Base-by-base conservation (phyloP, 2,888 invertebrate species). In the Ophioninae sp. region DNA sequence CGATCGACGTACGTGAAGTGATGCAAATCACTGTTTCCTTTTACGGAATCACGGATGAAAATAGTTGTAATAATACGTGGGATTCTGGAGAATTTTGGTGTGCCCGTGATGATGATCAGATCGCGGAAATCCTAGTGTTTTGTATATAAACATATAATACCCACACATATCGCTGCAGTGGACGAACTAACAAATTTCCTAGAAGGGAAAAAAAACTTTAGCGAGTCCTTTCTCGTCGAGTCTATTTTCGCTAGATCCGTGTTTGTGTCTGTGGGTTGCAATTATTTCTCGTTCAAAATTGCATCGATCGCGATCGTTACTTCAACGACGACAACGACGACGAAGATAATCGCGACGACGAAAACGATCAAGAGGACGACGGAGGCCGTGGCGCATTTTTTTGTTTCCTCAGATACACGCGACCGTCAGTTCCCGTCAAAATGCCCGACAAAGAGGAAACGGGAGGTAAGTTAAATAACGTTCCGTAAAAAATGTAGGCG, bases 381-480 rank as follows among this genome's bases (percentile, higher is more conserved):
- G 50, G 8, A 61, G 56, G 30, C 13, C 68, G 72, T 68, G n/a
- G 67, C 39, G 76, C 64, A 77, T 61, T 50, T 50, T 78, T 67
- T 77, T 81, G 75, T 77, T 81, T 77, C 67, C 37, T 59, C 10
- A n/a, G 20, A 61, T 13, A 64, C 50, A 50, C 64, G 37, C 74
- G 41, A 72, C 17, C 62, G 57, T 30, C 23, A 23, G 44, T 37
- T 39, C 50, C 59, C 56, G 44, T 77, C 50, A 83, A 83, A 77
- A 83, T 83, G 83, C 74, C 77, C 65, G 80, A 81, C 83, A 74
- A 39, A 50, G 64, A 77, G 65, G 77, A 80, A 77, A 81, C 69
- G 65, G 20, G 69, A 65, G 77, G 83, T 81, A 68, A 81, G 74
- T 56, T 64, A 57, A 50, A 50, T 13, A 50, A 41, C 13, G 13